These are phyloP conservation scores for Porites evermanni DNA, from an alignment of 92 coral and sea anemone species.

Conservation along the genomic window DNA sequence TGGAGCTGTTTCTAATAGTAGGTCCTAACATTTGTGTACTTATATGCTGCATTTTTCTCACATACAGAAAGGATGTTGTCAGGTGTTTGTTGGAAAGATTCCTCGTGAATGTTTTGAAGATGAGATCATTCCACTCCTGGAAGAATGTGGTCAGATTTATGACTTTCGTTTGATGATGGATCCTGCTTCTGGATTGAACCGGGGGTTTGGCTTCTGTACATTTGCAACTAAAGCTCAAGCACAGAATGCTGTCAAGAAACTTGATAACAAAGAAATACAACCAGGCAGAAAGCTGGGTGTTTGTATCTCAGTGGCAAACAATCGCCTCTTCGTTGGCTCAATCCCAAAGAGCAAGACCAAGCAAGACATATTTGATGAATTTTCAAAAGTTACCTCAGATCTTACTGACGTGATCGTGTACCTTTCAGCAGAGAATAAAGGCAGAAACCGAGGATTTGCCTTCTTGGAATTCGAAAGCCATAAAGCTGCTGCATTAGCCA, in stretches of 20 bases:
- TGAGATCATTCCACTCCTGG: constrained; percentile 85
- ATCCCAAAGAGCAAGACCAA: constrained; percentile 86
- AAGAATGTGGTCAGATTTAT: constrained; percentile 73
- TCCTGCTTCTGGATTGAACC: constrained; percentile 79
- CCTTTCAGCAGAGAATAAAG: constrained; percentile 77
- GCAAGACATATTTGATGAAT: constrained; percentile 81
- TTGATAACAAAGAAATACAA: constrained; percentile 83
- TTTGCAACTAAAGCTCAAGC: constrained; percentile 74
- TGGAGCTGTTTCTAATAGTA: too few species aligned
- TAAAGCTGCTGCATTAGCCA: constrained; percentile 88
- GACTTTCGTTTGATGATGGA: constrained; percentile 90
- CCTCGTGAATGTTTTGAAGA: constrained; percentile 92
- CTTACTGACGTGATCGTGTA: constrained; percentile 84
- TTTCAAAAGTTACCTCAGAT: constrained; percentile 80
- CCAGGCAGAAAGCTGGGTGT: constrained; percentile 82
- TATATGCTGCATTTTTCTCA: not conserved
- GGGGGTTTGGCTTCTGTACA: constrained; percentile 88
- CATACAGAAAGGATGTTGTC: constrained; percentile 80
- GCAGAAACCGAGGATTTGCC: constrained; percentile 86
- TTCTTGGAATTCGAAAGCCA: constrained; percentile 86
- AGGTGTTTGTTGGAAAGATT: constrained; percentile 89
- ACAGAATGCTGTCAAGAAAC: constrained; percentile 77
- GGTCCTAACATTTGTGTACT: not conserved
- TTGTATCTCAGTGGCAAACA: constrained; percentile 84
- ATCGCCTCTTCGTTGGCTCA: constrained; percentile 84